Evolutionary conservation across 2,113 vertebrate genomes (phyloP).

Genomic region (Centrocercus urophasianus): DNA sequence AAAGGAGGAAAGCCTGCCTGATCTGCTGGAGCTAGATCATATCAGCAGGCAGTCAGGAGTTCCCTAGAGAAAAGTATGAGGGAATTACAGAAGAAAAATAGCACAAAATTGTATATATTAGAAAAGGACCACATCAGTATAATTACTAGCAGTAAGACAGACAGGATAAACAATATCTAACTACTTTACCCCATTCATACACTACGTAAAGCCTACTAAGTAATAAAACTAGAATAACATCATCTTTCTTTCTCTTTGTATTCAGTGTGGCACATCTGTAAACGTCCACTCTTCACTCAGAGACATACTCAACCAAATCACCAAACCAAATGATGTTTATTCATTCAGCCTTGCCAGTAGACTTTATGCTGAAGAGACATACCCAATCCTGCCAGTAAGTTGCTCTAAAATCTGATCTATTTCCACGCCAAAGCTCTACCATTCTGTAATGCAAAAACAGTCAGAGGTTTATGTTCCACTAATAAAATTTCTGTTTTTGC

Average conservation of each 20-base stretch:
- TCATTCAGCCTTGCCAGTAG: conserved; percentile 2
- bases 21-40: background rate
- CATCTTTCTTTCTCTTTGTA: background rate
- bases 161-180: background rate
- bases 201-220: background rate
- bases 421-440: background rate
- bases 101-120: background rate
- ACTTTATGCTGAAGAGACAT: conserved; percentile 35
- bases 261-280: background rate
- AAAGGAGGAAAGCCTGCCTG: background rate
- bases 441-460: background rate
- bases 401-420: background rate
- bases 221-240: background rate
- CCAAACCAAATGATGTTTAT: conserved; percentile 16
- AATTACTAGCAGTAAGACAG: background rate
- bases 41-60: background rate
- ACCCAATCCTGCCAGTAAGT: conserved; percentile 56
- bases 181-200: background rate
- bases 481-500: background rate
- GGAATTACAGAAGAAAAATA: background rate
- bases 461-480: background rate
- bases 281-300: background rate
- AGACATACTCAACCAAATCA: conserved; percentile 1
- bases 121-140: background rate
- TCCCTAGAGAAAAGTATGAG: background rate